These are phyloP conservation scores for Leucania comma DNA, from an alignment of 2,888 invertebrate genomes.

Conservation along the genomic window DNA sequence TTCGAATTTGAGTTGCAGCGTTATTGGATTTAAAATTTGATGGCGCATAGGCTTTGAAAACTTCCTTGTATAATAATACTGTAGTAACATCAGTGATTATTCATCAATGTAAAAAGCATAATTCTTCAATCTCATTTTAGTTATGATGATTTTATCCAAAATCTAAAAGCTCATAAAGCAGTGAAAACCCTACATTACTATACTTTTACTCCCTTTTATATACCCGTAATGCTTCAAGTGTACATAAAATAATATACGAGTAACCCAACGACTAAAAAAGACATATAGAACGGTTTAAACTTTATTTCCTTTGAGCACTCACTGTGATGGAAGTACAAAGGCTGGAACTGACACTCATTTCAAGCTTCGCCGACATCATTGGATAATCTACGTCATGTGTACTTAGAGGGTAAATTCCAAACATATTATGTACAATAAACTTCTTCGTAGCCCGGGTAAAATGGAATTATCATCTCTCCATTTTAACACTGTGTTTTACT, in stretches of 20 bases:
- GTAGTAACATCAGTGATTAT: neutral
- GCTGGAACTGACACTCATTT: slow-evolving; percentile 57
- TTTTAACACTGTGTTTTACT: slow-evolving; percentile 19
- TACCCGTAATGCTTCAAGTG: slow-evolving; percentile 42
- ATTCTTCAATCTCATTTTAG: slow-evolving; percentile 9
- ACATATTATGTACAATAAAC: slow-evolving; percentile 41
- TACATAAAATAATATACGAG: slow-evolving; percentile 54
- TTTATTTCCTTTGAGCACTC: slow-evolving; percentile 61
- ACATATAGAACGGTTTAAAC: slow-evolving; percentile 47
- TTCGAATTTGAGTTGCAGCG: slow-evolving; percentile 12
- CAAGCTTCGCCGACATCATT: slow-evolving; percentile 43
- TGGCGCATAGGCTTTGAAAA: neutral
- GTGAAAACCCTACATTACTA: slow-evolving; percentile 29
- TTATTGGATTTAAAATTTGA: neutral
- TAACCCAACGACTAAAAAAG: slow-evolving; percentile 40
- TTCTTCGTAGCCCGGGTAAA: slow-evolving; percentile 22
- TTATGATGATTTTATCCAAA: slow-evolving; percentile 25
- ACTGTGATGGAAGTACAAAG: slow-evolving; percentile 53
- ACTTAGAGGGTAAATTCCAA: slow-evolving; percentile 44
- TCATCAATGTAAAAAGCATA: neutral
- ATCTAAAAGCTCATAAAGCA: slow-evolving; percentile 22
- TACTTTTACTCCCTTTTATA: slow-evolving; percentile 27
- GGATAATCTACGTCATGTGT: slow-evolving; percentile 48
- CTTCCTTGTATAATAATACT: neutral
- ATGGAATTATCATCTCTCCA: slow-evolving; percentile 24